Base-by-base conservation (phyloP, 2,797 vertebrate species). In the Ataeniobius toweri region DNA sequence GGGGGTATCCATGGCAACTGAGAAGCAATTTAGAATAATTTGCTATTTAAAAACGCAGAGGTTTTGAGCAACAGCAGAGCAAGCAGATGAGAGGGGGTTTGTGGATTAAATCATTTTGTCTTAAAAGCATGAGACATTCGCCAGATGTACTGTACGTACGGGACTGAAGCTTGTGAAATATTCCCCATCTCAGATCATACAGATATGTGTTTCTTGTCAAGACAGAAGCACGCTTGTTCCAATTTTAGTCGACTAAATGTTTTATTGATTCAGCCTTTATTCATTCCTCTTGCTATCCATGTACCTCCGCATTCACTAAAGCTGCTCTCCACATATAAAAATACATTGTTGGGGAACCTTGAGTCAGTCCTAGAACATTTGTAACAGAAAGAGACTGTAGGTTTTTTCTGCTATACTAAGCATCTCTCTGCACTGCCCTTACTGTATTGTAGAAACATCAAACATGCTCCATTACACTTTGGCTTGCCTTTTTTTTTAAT, bases 1-100 rank as follows among this genome's bases (percentile, higher is more conserved):
- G 81, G 77, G 85, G 77, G 90, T 94, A 91, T 93, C 94, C 92
- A 94, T 95, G 86, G 93, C 91, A 93, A 94, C 93, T 92, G 91
- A 88, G 85, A 93, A 93, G 91, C 91, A 91, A 94, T 94, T 93
- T 91, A 93, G 90, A 92, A 92, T 92, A 89, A 93, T 93, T 94
- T 91, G 80, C 90, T 92, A 92, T 94, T 94, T 94, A 92, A 94
- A 93, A 93, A 90, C 93, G 85, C 70, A 81, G 91, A 89, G 87
- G 89, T 92, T 93, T 93, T 85, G 81, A 89, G 89, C 78, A 87
- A 88, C 63, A 78, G 86, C 46, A 39, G 80, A 78, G 73, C 84
- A 75, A 28, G 22, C 82, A 81, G 86, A 89, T 80, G 85, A 90
- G 77, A 79, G 77, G 10, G 72, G 39, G 51, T 71, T 48, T 58